Evolutionary conservation across 2,888 invertebrate genomes (phyloP).

Genomic region (Drosophila fungiperda): DNA sequence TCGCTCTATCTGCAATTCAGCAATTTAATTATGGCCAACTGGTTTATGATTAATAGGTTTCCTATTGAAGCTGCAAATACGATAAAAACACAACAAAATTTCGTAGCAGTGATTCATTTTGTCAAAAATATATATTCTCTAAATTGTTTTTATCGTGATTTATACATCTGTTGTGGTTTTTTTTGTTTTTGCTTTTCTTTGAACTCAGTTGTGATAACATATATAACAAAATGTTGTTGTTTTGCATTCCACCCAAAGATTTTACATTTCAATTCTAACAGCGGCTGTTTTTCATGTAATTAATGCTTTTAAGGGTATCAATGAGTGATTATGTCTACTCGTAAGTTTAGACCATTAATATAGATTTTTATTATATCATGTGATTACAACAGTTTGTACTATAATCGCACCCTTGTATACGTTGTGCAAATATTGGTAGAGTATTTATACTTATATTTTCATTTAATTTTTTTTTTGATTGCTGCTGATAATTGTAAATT

Average conservation of each 20-base stretch:
- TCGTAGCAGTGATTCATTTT: slow-evolving; percentile 26
- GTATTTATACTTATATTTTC: slow-evolving; percentile 7
- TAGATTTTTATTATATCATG: slow-evolving; percentile 15
- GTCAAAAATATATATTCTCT: slow-evolving; percentile 2
- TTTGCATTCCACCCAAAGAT: neutral
- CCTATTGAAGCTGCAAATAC: slow-evolving; percentile 3
- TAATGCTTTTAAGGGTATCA: neutral
- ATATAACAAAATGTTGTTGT: neutral
- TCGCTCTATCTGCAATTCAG: slow-evolving; percentile 27
- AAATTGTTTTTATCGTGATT: slow-evolving; percentile 8
- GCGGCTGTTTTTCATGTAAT: neutral
- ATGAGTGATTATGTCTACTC: neutral
- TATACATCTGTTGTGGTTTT: slow-evolving; percentile 10
- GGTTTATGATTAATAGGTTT: slow-evolving; percentile 19
- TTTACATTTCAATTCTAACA: neutral
- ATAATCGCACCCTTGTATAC: slow-evolving; percentile 11
- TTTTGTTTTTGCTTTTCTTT: neutral
- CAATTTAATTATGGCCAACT: slow-evolving; percentile 21
- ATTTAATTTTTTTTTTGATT: slow-evolving; percentile 6
- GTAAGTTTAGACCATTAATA: neutral
- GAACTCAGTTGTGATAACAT: slow-evolving; percentile 10
- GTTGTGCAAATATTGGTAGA: slow-evolving; percentile 31
- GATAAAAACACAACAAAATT: neutral
- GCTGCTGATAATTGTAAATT: slow-evolving; percentile 57
- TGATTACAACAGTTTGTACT: slow-evolving; percentile 41